These are phyloP conservation scores for Bedellia somnulentella DNA, from an alignment of 2,888 invertebrate species.

Conservation along the genomic window DNA sequence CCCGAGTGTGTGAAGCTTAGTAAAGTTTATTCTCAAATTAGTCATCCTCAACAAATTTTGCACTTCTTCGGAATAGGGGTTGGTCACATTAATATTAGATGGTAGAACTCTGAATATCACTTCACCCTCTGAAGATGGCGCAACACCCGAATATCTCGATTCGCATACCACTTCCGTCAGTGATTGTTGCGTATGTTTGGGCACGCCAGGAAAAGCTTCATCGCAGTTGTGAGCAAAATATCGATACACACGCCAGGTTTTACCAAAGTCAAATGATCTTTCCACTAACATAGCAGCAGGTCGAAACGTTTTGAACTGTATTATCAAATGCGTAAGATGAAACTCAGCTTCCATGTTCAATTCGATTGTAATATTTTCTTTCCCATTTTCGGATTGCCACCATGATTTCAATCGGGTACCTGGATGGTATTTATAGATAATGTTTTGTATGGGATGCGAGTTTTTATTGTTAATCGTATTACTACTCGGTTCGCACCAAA, in stretches of 20 bases:
- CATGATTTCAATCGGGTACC: constrained; percentile 78
- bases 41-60: constrained; percentile 97
- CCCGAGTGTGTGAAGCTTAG: constrained; percentile 93
- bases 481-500: constrained; percentile 89
- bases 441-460: constrained; percentile 90
- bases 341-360: constrained; percentile 98
- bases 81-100: constrained; percentile 83
- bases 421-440: constrained; percentile 78
- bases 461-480: constrained; percentile 65
- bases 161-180: constrained; percentile 95
- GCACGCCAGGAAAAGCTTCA: constrained; percentile 82
- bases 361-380: constrained; percentile 89
- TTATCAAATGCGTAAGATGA: constrained; percentile 98
- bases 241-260: constrained; percentile 94
- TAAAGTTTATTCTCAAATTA: constrained; percentile 94
- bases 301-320: constrained; percentile 96
- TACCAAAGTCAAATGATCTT: constrained; percentile 92
- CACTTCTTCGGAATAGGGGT: constrained; percentile 94
- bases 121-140: constrained; percentile 94
- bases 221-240: constrained; percentile 97
- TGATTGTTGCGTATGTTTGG: constrained; percentile 68
- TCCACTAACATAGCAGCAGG: constrained; percentile 99
- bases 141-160: constrained; percentile 89
- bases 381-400: constrained; percentile 99
- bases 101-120: constrained; percentile 95